These are phyloP conservation scores for Malurus melanocephalus DNA, from an alignment of 2,113 vertebrate genomes.

Conservation along the genomic window DNA sequence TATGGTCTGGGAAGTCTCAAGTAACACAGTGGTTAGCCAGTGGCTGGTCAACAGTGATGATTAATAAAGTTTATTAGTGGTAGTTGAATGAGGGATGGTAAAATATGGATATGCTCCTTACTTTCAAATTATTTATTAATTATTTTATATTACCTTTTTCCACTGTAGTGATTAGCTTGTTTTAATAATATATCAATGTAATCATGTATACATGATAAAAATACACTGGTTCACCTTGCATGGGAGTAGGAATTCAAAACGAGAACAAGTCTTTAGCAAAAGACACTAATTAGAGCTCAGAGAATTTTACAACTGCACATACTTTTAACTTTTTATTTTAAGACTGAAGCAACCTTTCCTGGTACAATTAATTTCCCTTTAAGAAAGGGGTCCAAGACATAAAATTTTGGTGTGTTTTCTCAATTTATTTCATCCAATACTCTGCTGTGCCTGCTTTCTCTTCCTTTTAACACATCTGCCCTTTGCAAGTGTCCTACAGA, in stretches of 20 bases:
- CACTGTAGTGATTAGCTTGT: conserved; percentile 40
- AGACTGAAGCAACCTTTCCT: background rate
- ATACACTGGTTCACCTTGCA: conserved; percentile 38
- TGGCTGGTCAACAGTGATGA: conserved; percentile 37
- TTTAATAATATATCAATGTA: conserved; percentile 61
- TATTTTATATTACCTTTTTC: conserved; percentile 52
- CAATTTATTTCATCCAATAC: background rate
- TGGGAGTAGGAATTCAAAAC: conserved; percentile 24
- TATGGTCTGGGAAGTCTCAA: conserved; percentile 80
- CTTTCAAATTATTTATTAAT: conserved; percentile 65
- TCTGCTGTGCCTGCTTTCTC: background rate
- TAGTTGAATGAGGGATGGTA: conserved; percentile 49
- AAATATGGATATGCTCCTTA: conserved; percentile 40
- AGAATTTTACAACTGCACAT: background rate
- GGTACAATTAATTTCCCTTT: conserved; percentile 16
- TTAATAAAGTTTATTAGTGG: conserved; percentile 43
- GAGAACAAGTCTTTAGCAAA: background rate
- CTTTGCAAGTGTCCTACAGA: background rate
- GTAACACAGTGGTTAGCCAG: conserved; percentile 73
- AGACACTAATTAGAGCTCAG: conserved; percentile 10
- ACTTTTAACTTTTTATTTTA: conserved; percentile 5
- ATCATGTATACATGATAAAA: conserved; percentile 40
- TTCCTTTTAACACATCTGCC: background rate
- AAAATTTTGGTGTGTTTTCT: conserved; percentile 9
- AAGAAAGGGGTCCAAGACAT: background rate